Evolutionary conservation across 2,113 vertebrate genomes (phyloP).

Genomic region (Leuciscus idus): DNA sequence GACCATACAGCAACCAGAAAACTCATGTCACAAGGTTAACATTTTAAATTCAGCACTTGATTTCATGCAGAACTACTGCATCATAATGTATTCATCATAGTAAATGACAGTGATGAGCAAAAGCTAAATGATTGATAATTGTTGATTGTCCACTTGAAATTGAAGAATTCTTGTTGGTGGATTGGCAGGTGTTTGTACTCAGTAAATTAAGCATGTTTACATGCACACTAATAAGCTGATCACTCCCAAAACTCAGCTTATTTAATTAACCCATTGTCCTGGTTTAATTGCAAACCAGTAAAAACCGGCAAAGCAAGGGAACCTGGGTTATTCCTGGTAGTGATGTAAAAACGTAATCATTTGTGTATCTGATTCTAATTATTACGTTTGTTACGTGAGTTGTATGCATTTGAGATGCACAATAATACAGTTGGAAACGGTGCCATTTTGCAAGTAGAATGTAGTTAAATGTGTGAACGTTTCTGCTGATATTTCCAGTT

Average conservation of each 20-base stretch:
- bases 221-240: neutral
- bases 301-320: neutral
- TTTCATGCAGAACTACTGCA: neutral
- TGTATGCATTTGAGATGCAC: no score
- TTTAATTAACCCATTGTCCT: neutral
- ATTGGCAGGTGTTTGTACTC: neutral
- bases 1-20: neutral
- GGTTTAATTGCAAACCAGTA: neutral
- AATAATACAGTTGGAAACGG: no score
- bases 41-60: neutral
- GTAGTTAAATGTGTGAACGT: no score
- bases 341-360: neutral
- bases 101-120: neutral
- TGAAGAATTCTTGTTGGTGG: neutral
- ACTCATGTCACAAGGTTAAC: neutral
- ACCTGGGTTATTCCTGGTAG: neutral
- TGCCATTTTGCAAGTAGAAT: no score
- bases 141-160: neutral
- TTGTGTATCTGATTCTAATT: neutral
- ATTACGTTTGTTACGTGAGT: neutral
- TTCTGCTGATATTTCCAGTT: no score
- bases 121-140: neutral
- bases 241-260: neutral
- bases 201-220: neutral
- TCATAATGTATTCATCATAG: neutral